Conservation (phyloP, 2,797 vertebrate genomes). For the Eulemur albifrons region DNA sequence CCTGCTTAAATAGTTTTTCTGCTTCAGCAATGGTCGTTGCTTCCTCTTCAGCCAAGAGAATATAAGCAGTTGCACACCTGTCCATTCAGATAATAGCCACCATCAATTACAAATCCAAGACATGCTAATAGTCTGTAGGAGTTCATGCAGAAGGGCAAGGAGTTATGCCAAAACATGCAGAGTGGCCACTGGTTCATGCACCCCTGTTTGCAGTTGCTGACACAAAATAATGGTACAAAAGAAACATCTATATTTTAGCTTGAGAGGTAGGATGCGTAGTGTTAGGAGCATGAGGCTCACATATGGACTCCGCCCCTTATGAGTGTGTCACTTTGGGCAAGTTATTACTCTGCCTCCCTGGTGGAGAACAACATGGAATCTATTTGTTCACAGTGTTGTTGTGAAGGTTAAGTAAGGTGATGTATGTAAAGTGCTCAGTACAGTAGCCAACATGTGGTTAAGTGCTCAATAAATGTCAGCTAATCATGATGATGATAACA, state of each 20-base stretch:
- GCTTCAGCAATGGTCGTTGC: conserved; percentile 98
- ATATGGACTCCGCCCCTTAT: neutral
- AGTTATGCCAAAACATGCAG: conserved; percentile 63
- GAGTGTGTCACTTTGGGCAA: conserved; percentile 43
- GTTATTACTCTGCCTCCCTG: conserved; percentile 68
- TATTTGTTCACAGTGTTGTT: neutral
- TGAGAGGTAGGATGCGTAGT: neutral
- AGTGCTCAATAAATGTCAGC: neutral
- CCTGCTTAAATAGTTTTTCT: conserved; percentile 96
- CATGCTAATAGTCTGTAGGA: neutral
- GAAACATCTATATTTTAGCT: conserved; percentile 60
- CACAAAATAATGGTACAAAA: conserved; percentile 68
- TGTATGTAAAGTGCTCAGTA: conserved; percentile 50
- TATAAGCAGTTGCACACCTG: conserved; percentile 97
- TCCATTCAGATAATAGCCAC: conserved; percentile 66
- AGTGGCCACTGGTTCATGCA: conserved; percentile 68
- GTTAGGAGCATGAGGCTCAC: conserved; percentile 42
- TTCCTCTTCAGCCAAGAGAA: conserved; percentile 98
- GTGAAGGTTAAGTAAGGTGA: conserved; percentile 55
- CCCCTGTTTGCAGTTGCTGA: conserved; percentile 37
- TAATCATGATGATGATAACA: neutral
- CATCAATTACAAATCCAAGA: conserved; percentile 48
- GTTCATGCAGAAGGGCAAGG: conserved; percentile 62
- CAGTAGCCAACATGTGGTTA: neutral
- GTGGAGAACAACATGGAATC: neutral